A percentile compares a stretch with the other conserved stretches of the same genome.
phyloP scores from a whole-genome alignment of 2,888 invertebrate genomes.

The Eupithecia tripunctaria region DNA sequence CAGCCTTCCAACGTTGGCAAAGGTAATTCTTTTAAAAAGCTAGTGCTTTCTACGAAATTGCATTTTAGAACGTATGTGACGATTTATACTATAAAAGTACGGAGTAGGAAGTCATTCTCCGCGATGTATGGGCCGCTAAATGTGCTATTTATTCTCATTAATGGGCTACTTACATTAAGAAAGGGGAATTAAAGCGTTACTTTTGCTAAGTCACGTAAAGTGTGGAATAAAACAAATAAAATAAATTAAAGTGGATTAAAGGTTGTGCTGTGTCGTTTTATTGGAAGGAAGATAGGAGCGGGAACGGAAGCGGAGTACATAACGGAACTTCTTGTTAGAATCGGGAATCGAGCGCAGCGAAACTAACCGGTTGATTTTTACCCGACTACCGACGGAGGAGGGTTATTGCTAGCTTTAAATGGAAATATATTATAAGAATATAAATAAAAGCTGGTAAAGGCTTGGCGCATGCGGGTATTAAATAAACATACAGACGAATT shows the following conservation, averaged over 20 bases:
- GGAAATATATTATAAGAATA: no score
- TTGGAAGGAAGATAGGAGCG: no score
- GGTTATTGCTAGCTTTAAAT: no score
- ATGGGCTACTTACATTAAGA: slow-evolving; percentile 13
- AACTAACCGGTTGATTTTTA: no score
- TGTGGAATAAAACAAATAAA: neutral
- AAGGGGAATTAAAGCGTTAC: slow-evolving; percentile 10
- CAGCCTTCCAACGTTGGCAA: neutral
- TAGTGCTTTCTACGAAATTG: slow-evolving; percentile 35
- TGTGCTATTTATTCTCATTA: slow-evolving; percentile 37
- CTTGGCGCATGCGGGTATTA: no score
- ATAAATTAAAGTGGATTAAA: neutral
- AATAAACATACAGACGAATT: no score
- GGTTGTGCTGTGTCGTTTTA: neutral
- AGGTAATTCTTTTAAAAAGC: slow-evolving; percentile 35
- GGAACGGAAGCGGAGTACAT: no score
- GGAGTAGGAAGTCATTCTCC: slow-evolving; percentile 41
- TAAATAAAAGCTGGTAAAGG: no score
- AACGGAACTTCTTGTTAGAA: no score
- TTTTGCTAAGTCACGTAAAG: slow-evolving; percentile 3
- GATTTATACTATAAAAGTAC: slow-evolving; percentile 38
- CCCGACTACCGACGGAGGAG: no score
- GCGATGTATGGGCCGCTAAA: slow-evolving; percentile 28
- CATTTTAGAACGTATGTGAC: slow-evolving; percentile 38
- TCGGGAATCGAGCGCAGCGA: no score